Evolutionary conservation across 2,797 vertebrate genomes (phyloP), one percentile per base, ranked within the genome.

Genomic region (Gallinago stenura): DNA sequence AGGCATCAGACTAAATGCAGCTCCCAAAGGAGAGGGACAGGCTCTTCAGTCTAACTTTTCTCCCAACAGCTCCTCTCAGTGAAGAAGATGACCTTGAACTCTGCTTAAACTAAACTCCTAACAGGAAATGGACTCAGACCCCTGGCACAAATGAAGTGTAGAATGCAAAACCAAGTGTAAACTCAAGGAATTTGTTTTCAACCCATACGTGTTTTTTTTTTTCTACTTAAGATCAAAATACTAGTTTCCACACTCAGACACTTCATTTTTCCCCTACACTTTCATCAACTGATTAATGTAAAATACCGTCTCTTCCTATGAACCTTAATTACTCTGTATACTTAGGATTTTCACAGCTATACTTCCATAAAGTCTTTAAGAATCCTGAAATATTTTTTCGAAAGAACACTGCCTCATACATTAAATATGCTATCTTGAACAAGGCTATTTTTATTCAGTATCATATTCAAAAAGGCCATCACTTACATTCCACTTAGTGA

Each of bases 371-470:
- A 31, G n/a, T 39, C 83, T 46, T 83, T 43, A 70, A 80, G 24
- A 60, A 80, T 11, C 3, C 21, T 62, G 58, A 10, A 65, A 26
- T 9, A 51, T 21, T 45, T 93, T 66, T 89, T 56, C 9, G 0
- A 39, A 85, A 85, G 46, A 85, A 77, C 13, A 48, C 18, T 87
- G 64, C 24, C n/a, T 93, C 54, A 64, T 88, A 91, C 39, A 87
- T 90, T 86, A 91, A 90, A 90, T 51, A 77, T 28, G 43, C 46
- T 66, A 85, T 18, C 21, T 24, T 48, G 83, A 96, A 83, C 12
- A 62, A 80, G 53, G 68, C 83, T 95, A 80, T 80, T 94, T 94
- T 96, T 80, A 90, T 50, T 57, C 73, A 43, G 45, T 25, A 35
- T 53, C 13, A 62, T 41, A 93, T 88, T 90, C 64, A 73, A 83